phyloP scores from a whole-genome alignment of 2,797 vertebrate genomes.

The Erethizon dorsatum region DNA sequence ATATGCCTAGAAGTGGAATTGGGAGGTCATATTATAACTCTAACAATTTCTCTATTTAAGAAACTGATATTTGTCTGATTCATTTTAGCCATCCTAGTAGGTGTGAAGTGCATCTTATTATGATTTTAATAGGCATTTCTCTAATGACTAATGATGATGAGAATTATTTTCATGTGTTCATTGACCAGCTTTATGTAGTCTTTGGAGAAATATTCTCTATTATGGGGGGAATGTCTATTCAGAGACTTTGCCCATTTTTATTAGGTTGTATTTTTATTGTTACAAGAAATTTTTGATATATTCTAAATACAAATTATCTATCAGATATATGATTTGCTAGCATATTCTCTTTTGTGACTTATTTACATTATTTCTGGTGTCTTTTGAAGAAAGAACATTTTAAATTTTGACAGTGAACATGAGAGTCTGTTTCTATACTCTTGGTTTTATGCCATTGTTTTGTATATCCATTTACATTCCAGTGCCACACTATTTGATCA shows the following conservation, averaged over 20 bases:
- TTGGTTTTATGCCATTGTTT: neutral
- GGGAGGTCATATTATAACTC: neutral
- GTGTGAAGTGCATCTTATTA: neutral
- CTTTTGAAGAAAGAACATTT: neutral
- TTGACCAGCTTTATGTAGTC: neutral
- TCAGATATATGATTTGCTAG: neutral
- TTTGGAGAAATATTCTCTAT: neutral
- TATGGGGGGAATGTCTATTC: neutral
- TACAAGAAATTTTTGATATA: neutral
- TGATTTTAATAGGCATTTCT: neutral
- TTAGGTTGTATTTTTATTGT: neutral
- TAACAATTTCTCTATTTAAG: neutral
- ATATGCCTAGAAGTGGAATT: neutral
- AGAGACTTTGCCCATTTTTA: neutral
- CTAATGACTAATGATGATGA: neutral
- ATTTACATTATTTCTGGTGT: neutral
- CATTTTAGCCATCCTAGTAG: neutral
- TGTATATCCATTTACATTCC: neutral
- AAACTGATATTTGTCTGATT: neutral
- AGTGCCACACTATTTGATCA: neutral
- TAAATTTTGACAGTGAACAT: neutral
- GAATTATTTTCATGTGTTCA: neutral
- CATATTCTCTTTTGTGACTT: neutral
- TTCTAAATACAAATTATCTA: neutral
- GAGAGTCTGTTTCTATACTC: neutral